Evolutionary conservation across 2,888 invertebrate species (phyloP).

Genomic region (Chaetoderma sp.): DNA sequence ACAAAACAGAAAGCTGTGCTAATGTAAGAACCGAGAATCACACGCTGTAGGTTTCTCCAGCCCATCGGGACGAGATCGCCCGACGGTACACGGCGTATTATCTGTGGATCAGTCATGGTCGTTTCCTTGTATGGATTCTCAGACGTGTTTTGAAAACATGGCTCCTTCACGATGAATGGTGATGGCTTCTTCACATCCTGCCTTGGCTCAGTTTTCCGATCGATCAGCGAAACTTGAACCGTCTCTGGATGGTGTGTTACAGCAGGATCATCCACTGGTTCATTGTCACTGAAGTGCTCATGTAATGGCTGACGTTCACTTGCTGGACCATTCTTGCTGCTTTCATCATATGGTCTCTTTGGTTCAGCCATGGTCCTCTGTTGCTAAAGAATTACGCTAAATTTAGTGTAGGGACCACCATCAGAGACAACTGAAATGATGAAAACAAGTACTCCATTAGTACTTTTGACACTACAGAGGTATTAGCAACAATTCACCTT

Average conservation of each 20-base stretch:
- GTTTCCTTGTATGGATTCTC: conserved; percentile 62
- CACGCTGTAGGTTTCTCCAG: conserved; percentile 55
- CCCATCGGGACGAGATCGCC: conserved; percentile 57
- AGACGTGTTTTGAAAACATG: conserved; percentile 47
- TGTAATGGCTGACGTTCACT: conserved; percentile 49
- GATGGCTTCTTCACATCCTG: not conserved
- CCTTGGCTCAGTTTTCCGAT: conserved; percentile 24
- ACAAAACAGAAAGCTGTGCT: conserved; percentile 48
- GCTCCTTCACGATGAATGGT: conserved; percentile 46
- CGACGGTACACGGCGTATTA: conserved; percentile 52
- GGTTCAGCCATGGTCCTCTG: not conserved
- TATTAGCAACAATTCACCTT: too few species aligned
- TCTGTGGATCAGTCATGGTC: conserved; percentile 52
- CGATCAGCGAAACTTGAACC: conserved; percentile 42
- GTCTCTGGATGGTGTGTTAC: conserved; percentile 19
- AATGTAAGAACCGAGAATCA: conserved; percentile 52
- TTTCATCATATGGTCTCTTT: not conserved
- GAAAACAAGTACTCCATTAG: too few species aligned
- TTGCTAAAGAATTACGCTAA: too few species aligned
- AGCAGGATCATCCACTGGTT: not conserved
- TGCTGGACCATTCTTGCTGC: not conserved
- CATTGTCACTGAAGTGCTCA: conserved; percentile 27
- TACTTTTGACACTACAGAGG: too few species aligned
- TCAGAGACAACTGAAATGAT: too few species aligned
- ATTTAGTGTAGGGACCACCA: too few species aligned